Conservation (phyloP, 1,140 invertebrate genomes). For the Ericerus pela region DNA sequence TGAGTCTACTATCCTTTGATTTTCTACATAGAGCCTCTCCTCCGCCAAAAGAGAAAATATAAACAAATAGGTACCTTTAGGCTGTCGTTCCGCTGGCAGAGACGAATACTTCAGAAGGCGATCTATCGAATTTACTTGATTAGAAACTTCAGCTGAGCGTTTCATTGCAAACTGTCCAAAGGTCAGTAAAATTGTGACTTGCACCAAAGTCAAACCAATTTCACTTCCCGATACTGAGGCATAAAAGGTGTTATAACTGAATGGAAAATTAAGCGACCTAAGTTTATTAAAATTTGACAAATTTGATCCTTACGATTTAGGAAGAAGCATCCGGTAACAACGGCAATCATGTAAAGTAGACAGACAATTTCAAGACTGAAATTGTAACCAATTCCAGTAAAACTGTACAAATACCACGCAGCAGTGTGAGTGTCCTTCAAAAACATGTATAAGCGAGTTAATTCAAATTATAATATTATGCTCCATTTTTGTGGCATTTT, state of each 20-base stretch:
- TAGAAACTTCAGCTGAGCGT: slow-evolving; percentile 69
- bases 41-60: no score
- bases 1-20: no score
- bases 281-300: no score
- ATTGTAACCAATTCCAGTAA: slow-evolving; percentile 51
- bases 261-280: no score
- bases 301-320: slow-evolving; percentile 23
- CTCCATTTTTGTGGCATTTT: no score
- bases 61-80: not conserved
- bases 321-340: slow-evolving; percentile 46
- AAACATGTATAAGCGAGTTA: no score
- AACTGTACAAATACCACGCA: slow-evolving; percentile 51
- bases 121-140: slow-evolving; percentile 82
- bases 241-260: not conserved
- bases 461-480: no score
- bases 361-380: slow-evolving; percentile 56
- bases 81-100: slow-evolving; percentile 30
- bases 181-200: slow-evolving; percentile 35
- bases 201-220: slow-evolving; percentile 40
- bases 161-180: slow-evolving; percentile 50
- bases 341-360: slow-evolving; percentile 41
- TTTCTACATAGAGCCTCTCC: no score
- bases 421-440: slow-evolving; percentile 40
- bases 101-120: slow-evolving; percentile 59
- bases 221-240: slow-evolving; percentile 32